These are phyloP conservation scores for Melitaea cinxia DNA, from an alignment of 1,140 invertebrate genomes.

Conservation along the genomic window DNA sequence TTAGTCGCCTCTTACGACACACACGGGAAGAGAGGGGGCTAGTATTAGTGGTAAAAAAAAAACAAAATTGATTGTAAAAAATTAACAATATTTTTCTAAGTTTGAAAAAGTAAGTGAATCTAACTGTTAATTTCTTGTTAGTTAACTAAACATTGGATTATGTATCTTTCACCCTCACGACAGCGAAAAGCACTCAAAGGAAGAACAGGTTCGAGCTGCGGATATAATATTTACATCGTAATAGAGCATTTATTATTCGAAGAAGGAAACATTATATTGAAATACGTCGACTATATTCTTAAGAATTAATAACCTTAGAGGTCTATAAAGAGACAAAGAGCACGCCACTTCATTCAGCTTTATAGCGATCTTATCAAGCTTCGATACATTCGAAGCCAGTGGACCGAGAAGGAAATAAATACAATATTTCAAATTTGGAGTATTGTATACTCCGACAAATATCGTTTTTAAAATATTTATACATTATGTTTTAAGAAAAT, in stretches of 20 bases:
- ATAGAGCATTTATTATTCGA: slow-evolving; percentile 32
- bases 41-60: too few species aligned
- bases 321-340: slow-evolving; percentile 33
- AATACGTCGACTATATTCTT: slow-evolving; percentile 28
- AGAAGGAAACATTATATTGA: slow-evolving; percentile 24
- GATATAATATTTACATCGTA: slow-evolving; percentile 20
- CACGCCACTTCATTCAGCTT: slow-evolving; percentile 28
- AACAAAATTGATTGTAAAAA: too few species aligned
- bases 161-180: background rate
- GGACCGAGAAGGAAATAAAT: slow-evolving; percentile 52
- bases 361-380: slow-evolving; percentile 30
- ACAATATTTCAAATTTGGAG: slow-evolving; percentile 33
- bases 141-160: slow-evolving; percentile 4
- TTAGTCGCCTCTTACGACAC: too few species aligned
- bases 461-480: slow-evolving; percentile 43
- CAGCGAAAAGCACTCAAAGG: slow-evolving; percentile 29
- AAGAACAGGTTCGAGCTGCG: slow-evolving; percentile 22
- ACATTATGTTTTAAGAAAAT: too few species aligned
- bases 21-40: too few species aligned
- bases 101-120: too few species aligned
- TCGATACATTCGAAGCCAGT: slow-evolving; percentile 45
- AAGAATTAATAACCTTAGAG: slow-evolving; percentile 38
- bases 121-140: too few species aligned
- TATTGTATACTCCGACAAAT: slow-evolving; percentile 52
- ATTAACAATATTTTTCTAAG: too few species aligned